Conservation (phyloP, 2,888 invertebrate genomes). For the Spicauda simplicius region DNA sequence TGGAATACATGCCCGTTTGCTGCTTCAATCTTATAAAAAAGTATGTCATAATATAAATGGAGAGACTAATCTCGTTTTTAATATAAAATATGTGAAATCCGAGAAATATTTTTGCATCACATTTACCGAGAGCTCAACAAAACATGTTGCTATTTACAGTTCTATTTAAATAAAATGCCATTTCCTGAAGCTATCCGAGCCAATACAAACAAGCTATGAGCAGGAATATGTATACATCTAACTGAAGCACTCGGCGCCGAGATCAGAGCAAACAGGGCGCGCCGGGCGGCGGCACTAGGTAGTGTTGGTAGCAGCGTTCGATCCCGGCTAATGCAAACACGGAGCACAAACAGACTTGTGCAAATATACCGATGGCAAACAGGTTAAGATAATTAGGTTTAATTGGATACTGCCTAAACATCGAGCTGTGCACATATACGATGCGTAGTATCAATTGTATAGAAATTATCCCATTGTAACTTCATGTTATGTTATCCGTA, state of each 20-base stretch:
- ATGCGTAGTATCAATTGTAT: too few relatives aligned
- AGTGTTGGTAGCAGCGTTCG: neutral
- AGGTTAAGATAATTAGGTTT: slow-evolving; percentile 9
- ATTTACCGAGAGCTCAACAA: neutral
- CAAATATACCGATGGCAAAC: slow-evolving; percentile 5
- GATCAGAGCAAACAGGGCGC: neutral
- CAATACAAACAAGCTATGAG: neutral
- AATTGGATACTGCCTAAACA: neutral
- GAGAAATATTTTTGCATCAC: neutral
- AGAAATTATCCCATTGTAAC: too few relatives aligned
- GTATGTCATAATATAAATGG: too few relatives aligned
- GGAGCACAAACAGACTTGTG: slow-evolving; percentile 7
- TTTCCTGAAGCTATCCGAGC: neutral
- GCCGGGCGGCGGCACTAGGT: slow-evolving; percentile 3
- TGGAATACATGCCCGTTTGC: too few relatives aligned
- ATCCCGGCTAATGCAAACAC: neutral
- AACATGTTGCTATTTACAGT: neutral
- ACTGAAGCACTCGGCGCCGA: neutral
- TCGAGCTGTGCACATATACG: neutral
- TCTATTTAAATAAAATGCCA: slow-evolving; percentile 1
- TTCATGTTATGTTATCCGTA: too few relatives aligned
- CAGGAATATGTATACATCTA: neutral
- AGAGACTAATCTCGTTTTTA: too few relatives aligned
- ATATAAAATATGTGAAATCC: neutral
- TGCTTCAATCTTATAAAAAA: too few relatives aligned